A percentile compares a stretch with the other conserved stretches of the same genome.
phyloP scores from a whole-genome alignment of 2,888 invertebrate genomes.

The Gari tellinella region DNA sequence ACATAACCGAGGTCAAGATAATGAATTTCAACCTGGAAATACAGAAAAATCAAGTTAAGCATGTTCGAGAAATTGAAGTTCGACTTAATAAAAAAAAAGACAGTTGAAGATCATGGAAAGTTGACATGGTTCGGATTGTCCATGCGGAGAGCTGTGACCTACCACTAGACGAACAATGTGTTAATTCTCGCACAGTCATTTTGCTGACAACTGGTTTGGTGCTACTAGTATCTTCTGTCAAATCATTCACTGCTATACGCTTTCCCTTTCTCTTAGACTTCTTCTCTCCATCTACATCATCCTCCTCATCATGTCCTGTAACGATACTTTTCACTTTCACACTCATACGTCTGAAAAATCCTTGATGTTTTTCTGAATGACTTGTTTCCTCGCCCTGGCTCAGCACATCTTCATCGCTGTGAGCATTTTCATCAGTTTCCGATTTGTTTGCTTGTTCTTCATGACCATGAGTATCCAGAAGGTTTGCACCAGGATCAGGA shows the following conservation, averaged over 20 bases:
- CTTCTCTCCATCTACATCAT: constrained; percentile 42
- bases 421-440: constrained; percentile 43
- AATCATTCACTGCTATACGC: constrained; percentile 72
- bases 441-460: constrained; percentile 12
- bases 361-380: constrained; percentile 36
- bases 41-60: no score
- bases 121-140: no score
- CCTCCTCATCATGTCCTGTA: constrained; percentile 60
- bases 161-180: constrained; percentile 13
- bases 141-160: constrained; percentile 11
- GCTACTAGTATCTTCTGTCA: constrained; percentile 70
- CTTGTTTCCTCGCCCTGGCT: constrained; percentile 28
- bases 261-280: constrained; percentile 53
- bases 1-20: no score
- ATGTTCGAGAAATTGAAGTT: no score
- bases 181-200: constrained; percentile 64
- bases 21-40: no score
- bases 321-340: constrained; percentile 68
- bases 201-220: constrained; percentile 65
- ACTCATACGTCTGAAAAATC: constrained; percentile 72
- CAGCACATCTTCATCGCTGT: constrained; percentile 42
- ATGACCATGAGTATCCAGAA: constrained; percentile 11
- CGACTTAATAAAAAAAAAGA: no score
- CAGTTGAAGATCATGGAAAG: no score
- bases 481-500: no score